These are phyloP conservation scores for Notodonta dromedarius DNA, from an alignment of 2,888 invertebrate species.

Conservation along the genomic window DNA sequence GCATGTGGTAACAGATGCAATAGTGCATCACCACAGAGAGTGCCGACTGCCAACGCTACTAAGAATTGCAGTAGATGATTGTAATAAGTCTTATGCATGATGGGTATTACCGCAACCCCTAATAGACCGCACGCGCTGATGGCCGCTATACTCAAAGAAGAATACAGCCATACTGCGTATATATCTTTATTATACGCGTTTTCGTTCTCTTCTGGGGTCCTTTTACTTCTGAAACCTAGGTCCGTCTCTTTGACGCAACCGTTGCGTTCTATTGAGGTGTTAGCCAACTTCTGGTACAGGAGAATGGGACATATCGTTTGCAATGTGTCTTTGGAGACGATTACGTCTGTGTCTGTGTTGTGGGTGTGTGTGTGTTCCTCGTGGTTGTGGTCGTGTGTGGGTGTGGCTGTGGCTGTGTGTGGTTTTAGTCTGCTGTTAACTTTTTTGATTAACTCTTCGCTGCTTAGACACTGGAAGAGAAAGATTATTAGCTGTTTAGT, in stretches of 20 bases:
- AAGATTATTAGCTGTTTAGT: too few species aligned
- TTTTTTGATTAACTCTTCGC: conserved; percentile 71
- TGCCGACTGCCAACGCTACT: conserved; percentile 96
- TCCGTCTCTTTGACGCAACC: conserved; percentile 80
- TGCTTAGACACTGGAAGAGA: conserved; percentile 78
- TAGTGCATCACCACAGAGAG: conserved; percentile 95
- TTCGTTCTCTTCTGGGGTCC: conserved; percentile 33
- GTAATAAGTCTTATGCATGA: conserved; percentile 95
- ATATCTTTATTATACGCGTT: conserved; percentile 64
- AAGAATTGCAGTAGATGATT: conserved; percentile 95
- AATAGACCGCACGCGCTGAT: conserved; percentile 95
- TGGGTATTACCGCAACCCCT: conserved; percentile 95
- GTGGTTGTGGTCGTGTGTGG: conserved; percentile 44
- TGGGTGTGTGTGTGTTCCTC: conserved; percentile 43
- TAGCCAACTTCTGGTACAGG: conserved; percentile 86
- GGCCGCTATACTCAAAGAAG: conserved; percentile 90
- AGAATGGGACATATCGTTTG: conserved; percentile 87
- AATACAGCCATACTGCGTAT: conserved; percentile 91
- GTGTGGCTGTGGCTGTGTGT: conserved; percentile 35
- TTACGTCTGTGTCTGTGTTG: conserved; percentile 47
- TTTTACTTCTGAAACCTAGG: background rate
- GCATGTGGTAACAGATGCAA: conserved; percentile 96
- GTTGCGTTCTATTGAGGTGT: conserved; percentile 76
- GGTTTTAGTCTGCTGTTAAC: conserved; percentile 72
- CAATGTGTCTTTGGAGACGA: conserved; percentile 65